A percentile compares a stretch with the other conserved stretches of the same genome.
phyloP scores from a whole-genome alignment of 2,888 invertebrate genomes.

The Lasioglossum calceatum region DNA sequence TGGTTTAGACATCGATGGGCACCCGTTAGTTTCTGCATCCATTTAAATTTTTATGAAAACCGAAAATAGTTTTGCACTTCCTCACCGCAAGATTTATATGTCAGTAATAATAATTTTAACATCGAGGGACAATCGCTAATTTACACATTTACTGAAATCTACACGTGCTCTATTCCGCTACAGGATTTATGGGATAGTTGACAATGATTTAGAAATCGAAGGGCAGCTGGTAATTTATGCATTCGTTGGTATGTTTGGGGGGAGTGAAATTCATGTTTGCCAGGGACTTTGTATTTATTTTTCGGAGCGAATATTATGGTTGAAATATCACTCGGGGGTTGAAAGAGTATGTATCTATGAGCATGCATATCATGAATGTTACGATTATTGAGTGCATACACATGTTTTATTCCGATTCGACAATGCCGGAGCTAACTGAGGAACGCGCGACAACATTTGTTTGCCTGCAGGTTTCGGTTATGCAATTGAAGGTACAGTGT shows the following conservation, averaged over 20 bases:
- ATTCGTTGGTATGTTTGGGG: not conserved
- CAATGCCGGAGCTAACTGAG: not conserved
- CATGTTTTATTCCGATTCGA: not conserved
- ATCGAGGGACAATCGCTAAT: not conserved
- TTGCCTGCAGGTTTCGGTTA: not conserved
- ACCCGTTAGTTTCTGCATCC: not conserved
- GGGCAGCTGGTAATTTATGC: not conserved
- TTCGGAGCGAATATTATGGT: not conserved
- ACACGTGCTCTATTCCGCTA: not conserved
- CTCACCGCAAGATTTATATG: too few species aligned
- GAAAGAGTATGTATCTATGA: not conserved
- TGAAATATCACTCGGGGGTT: not conserved
- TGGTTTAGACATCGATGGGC: not conserved
- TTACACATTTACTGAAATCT: not conserved
- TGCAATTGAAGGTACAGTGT: not conserved
- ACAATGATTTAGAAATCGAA: not conserved
- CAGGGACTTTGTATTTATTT: not conserved
- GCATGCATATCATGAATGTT: not conserved
- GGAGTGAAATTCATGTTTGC: not conserved
- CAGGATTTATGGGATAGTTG: not conserved
- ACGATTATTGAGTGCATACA: not conserved
- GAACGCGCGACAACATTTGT: not conserved
- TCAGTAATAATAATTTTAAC: too few species aligned
- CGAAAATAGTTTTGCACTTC: too few species aligned
- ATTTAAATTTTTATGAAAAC: not conserved